Conservation (phyloP, 2,888 invertebrate species). For the Apamea epomidion region DNA sequence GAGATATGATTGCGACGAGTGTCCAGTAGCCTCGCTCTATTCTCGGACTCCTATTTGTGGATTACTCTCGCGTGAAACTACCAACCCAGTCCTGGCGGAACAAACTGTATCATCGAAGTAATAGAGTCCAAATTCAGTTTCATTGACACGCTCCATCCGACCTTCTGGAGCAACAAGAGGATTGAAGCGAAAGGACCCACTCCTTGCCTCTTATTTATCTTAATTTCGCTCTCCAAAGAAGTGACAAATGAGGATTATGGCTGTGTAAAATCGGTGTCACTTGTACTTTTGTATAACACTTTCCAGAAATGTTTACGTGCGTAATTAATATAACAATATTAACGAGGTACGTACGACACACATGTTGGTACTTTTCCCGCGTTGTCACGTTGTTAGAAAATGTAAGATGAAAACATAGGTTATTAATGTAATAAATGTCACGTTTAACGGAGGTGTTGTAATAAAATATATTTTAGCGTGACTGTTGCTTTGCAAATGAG, state of each 20-base stretch:
- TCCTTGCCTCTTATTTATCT: slow-evolving; percentile 88
- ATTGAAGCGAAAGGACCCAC: slow-evolving; percentile 85
- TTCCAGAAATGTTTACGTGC: slow-evolving; percentile 69
- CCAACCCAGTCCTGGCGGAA: slow-evolving; percentile 74
- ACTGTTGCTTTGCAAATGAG: slow-evolving; percentile 41
- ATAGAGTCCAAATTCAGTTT: slow-evolving; percentile 77
- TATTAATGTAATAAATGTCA: slow-evolving; percentile 60
- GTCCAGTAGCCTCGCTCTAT: slow-evolving; percentile 90
- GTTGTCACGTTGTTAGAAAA: slow-evolving; percentile 60
- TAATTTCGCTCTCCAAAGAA: slow-evolving; percentile 86
- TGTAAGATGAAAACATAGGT: slow-evolving; percentile 56
- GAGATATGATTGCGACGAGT: slow-evolving; percentile 85
- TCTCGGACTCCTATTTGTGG: slow-evolving; percentile 90
- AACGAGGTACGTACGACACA: slow-evolving; percentile 51
- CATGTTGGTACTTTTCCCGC: slow-evolving; percentile 49
- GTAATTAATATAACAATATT: slow-evolving; percentile 66
- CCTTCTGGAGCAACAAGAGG: slow-evolving; percentile 73
- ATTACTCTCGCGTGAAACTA: slow-evolving; percentile 85
- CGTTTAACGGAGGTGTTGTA: slow-evolving; percentile 47
- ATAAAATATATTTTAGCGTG: slow-evolving; percentile 44
- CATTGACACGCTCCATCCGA: slow-evolving; percentile 66
- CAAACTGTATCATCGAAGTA: slow-evolving; percentile 76
- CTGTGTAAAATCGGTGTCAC: slow-evolving; percentile 79
- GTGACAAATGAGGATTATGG: slow-evolving; percentile 85
- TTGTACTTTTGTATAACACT: slow-evolving; percentile 72